Evolutionary conservation across 2,888 invertebrate species (phyloP), one percentile per base, ranked within the genome.

Genomic region (Neocrepidodera transversa): DNA sequence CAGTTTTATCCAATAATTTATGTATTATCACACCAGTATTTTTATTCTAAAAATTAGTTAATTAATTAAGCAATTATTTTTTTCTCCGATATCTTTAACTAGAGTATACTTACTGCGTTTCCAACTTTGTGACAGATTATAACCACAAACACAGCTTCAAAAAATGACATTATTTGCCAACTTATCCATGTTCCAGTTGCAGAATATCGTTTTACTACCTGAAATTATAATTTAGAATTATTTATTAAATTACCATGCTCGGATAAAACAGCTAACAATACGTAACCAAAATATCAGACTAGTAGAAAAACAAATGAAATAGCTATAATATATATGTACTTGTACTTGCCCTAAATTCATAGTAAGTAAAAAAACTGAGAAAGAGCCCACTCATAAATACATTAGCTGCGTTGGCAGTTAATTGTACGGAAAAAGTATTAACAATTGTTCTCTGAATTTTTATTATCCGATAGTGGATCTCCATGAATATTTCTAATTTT

Each of bases 301-400:
- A n/a, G n/a, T n/a, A n/a, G n/a, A n/a, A n/a, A n/a, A n/a, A n/a
- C n/a, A n/a, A n/a, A n/a, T n/a, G n/a, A n/a, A n/a, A n/a, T n/a
- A n/a, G n/a, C n/a, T n/a, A n/a, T n/a, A n/a, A n/a, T n/a, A n/a
- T n/a, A n/a, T n/a, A n/a, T n/a, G n/a, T n/a, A n/a, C n/a, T n/a
- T n/a, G n/a, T n/a, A 18, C 16, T 66, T 58, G 69, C 70, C 13
- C 66, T 52, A 17, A 58, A 55, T 52, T 68, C 69, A 45, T 66
- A 68, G 52, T 72, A 72, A 6, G 62, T 11, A 57, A 68, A 68
- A 42, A 69, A 69, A 20, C 65, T 17, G 5, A 62, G 62, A 58
- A 68, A 71, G 1, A 70, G 64, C 1, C 53, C 57, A 14, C 60
- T 62, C 23, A 68, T 49, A 52, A 71, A 72, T 36, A 65, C 49